Conservation (phyloP, 2,797 vertebrate genomes). For the Alfaro cultratus region DNA sequence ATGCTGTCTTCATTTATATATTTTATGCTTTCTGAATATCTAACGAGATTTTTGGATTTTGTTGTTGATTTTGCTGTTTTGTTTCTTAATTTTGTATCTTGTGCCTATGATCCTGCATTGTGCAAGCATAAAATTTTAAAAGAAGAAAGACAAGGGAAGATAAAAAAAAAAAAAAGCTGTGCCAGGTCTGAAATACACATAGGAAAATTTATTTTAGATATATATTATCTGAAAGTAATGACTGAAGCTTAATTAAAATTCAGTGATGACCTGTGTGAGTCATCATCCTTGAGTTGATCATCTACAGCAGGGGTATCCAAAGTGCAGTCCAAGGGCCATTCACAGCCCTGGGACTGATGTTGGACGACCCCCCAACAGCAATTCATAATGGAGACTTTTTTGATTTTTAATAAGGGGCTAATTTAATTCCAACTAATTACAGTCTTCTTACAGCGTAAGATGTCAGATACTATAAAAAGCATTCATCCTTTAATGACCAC, state of each 20-base stretch:
- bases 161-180: background rate
- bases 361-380: background rate
- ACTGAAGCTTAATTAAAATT: background rate
- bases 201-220: background rate
- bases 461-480: background rate
- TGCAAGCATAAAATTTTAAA: background rate
- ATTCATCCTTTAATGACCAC: background rate
- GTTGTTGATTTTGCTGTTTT: background rate
- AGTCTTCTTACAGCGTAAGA: background rate
- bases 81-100: background rate
- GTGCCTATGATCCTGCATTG: background rate
- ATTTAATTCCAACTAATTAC: background rate
- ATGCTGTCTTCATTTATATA: background rate
- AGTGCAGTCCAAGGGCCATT: background rate
- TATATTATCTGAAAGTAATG: background rate
- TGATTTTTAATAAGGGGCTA: background rate
- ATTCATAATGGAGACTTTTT: background rate
- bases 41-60: background rate
- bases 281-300: background rate
- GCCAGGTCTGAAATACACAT: background rate
- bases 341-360: background rate
- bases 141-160: background rate
- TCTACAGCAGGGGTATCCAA: background rate
- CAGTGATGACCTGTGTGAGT: background rate
- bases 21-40: background rate